Conservation (phyloP, 2,797 vertebrate species). For the Sebastes minor region DNA sequence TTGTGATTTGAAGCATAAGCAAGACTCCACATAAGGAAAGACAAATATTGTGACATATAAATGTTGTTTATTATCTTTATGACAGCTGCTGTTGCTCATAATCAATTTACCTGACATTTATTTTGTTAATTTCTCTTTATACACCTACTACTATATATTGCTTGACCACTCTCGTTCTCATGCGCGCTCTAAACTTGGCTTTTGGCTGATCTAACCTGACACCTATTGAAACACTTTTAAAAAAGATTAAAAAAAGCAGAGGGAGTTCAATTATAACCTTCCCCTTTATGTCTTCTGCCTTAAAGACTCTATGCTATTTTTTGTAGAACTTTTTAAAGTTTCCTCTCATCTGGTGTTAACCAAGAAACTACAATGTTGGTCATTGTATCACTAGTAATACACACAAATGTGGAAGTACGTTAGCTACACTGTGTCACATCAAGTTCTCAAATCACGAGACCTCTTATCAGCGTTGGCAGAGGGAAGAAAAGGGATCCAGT, state of each 20-base stretch:
- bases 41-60: constrained; percentile 9
- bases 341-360: background rate
- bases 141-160: constrained; percentile 24
- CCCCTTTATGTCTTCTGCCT: constrained; percentile 51
- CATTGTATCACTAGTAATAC: background rate
- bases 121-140: constrained; percentile 27
- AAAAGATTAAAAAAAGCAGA: background rate
- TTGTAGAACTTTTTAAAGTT: background rate
- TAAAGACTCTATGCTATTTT: background rate
- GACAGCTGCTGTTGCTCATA: constrained; percentile 11
- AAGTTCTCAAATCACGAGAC: constrained; percentile 10
- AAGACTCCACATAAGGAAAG: constrained; percentile 28
- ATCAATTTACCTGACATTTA: constrained; percentile 11
- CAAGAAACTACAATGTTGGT: background rate
- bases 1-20: constrained; percentile 25
- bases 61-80: constrained; percentile 35
- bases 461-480: constrained; percentile 46
- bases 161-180: constrained; percentile 42
- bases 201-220: constrained; percentile 73
- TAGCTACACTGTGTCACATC: background rate
- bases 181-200: constrained; percentile 68
- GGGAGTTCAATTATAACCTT: constrained; percentile 59
- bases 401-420: constrained; percentile 1
- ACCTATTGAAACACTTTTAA: constrained; percentile 34
- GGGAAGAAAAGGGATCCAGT: constrained; percentile 62